Evolutionary conservation across 2,797 vertebrate species (phyloP).

Genomic region (Coregonus sp.): DNA sequence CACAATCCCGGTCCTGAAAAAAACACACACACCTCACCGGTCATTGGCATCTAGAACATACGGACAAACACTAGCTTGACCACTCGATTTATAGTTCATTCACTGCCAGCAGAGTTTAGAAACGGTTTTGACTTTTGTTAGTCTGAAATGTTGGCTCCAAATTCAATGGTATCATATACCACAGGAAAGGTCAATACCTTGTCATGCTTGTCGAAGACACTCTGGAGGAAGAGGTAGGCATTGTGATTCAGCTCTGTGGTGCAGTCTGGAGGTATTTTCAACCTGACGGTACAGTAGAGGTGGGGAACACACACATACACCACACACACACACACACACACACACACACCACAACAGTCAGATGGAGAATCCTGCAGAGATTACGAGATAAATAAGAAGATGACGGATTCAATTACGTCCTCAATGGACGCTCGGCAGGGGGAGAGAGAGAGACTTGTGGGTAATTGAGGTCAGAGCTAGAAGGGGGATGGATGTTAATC

Average conservation of each 20-base stretch:
- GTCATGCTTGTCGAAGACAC: slow-evolving; percentile 96
- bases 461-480: background rate
- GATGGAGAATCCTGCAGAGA: slow-evolving; percentile 9
- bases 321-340: no score
- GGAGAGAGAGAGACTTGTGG: background rate
- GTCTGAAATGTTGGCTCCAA: background rate
- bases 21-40: slow-evolving; percentile 25
- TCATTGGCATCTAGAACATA: slow-evolving; percentile 14
- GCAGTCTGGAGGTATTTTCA: slow-evolving; percentile 90
- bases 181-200: slow-evolving; percentile 76
- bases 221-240: slow-evolving; percentile 94
- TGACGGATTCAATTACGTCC: slow-evolving; percentile 21
- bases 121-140: background rate
- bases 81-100: background rate
- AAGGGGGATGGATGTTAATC: background rate
- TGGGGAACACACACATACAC: background rate
- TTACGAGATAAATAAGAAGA: slow-evolving; percentile 4
- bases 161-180: background rate
- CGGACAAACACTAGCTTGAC: background rate
- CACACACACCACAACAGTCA: background rate
- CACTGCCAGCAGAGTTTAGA: background rate
- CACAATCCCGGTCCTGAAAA: slow-evolving; percentile 90
- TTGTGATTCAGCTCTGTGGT: slow-evolving; percentile 97
- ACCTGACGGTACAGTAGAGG: slow-evolving; percentile 64
- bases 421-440: background rate